These are phyloP conservation scores for Eristalinus aeneus DNA, from an alignment of 2,888 invertebrate species.

Conservation along the genomic window DNA sequence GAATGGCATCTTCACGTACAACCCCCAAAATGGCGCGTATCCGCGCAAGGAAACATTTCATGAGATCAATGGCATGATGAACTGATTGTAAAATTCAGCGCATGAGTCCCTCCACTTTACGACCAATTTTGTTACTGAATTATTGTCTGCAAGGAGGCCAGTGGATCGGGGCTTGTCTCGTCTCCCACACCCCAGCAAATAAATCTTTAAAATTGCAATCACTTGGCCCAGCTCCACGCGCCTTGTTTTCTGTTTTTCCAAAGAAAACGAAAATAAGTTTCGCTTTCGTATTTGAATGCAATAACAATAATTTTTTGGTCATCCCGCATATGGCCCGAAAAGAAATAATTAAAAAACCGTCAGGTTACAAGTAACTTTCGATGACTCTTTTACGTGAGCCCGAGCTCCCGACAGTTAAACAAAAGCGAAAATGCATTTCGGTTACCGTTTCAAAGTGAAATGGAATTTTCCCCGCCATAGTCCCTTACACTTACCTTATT, in stretches of 20 bases:
- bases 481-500: slow-evolving; percentile 29
- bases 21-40: background rate
- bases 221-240: background rate
- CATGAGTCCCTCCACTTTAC: background rate
- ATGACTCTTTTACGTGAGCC: slow-evolving; percentile 55
- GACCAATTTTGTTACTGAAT: background rate
- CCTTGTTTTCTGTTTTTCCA: background rate
- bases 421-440: slow-evolving; percentile 62
- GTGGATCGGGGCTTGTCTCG: slow-evolving; percentile 1
- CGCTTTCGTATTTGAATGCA: slow-evolving; percentile 61
- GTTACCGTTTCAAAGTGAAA: slow-evolving; percentile 44
- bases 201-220: background rate
- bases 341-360: slow-evolving; percentile 45
- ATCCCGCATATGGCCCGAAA: slow-evolving; percentile 37
- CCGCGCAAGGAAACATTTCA: background rate
- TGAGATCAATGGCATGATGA: background rate
- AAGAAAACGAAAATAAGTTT: slow-evolving; percentile 32
- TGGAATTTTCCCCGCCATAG: slow-evolving; percentile 19
- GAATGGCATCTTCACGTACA: no score
- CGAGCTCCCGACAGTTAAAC: slow-evolving; percentile 14
- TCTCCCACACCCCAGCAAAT: background rate
- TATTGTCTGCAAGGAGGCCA: background rate
- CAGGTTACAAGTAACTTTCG: slow-evolving; percentile 60
- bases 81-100: background rate
- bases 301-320: slow-evolving; percentile 43